Percentiles rank a stretch among this genome's conserved stretches.
These are phyloP conservation scores for Cynoglossus semilaevis DNA, from an alignment of 2,113 vertebrate genomes.

Conservation along the genomic window DNA sequence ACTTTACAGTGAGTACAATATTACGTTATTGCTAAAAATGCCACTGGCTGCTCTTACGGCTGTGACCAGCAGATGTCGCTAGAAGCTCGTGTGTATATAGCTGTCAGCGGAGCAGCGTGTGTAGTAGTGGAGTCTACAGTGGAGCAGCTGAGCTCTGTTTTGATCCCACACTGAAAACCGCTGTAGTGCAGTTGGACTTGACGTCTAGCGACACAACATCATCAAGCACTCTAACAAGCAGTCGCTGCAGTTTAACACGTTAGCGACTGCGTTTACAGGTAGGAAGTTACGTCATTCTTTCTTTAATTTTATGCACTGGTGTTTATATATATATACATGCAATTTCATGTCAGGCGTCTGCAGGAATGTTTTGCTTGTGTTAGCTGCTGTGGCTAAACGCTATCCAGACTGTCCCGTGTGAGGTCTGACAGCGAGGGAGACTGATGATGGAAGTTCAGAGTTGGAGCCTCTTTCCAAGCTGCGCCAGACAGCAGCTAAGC, in stretches of 20 bases:
- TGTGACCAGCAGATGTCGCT: conserved; percentile 56
- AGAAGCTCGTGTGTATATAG: conserved; percentile 15
- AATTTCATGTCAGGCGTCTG: conserved; percentile 25
- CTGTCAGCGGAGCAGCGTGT: conserved; percentile 18
- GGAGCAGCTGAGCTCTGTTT: conserved; percentile 55
- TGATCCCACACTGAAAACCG: conserved; percentile 52
- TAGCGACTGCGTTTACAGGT: conserved; percentile 51
- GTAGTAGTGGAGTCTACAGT: conserved; percentile 18
- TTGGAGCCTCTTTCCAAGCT: conserved; percentile 57
- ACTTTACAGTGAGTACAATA: no score
- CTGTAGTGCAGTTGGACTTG: conserved; percentile 63
- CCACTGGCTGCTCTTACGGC: no score
- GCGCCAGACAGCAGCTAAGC: conserved; percentile 44
- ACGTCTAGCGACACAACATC: conserved; percentile 57
- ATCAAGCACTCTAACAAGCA: conserved; percentile 39
- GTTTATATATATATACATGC: conserved; percentile 4
- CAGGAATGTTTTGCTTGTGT: conserved; percentile 20
- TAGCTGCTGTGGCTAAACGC: conserved; percentile 35
- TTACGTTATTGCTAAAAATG: no score
- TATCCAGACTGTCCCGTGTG: conserved; percentile 33
- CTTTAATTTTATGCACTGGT: neutral
- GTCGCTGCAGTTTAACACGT: conserved; percentile 29
- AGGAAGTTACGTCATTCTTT: conserved; percentile 24
- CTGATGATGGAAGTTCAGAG: conserved; percentile 40
- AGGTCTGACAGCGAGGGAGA: conserved; percentile 39